Base-by-base conservation (phyloP, 37 sponge, comb jelly and placozoan genomes). In the Geodia barretti region DNA sequence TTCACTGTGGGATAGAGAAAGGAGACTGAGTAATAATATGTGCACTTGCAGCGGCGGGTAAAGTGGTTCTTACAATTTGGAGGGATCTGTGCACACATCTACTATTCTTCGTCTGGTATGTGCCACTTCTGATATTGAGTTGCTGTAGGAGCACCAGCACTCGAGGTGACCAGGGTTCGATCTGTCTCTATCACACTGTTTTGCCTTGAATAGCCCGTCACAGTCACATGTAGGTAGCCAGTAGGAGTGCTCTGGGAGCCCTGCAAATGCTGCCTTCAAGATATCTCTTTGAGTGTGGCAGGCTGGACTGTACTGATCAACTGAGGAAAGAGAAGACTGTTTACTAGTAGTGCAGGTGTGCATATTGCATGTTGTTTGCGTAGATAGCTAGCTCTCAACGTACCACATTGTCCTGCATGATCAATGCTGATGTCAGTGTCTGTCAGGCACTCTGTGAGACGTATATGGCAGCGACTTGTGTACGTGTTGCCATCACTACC, bases 401-500 rank as follows among this genome's bases (percentile, higher is more conserved):
- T 14, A 47, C 54, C 54, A 47, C 54, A 47, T 47, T 7, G 54
- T 14, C 54, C 54, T 47, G 54, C 54, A 47, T 47, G 14, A 3
- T 20, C 31, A 20, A 68, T 33, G 34, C 20, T 30, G 68, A 68
- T 68, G 20, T 4, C 31, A 20, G 68, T 68, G 25, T 29, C 32
- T 33, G 68, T 68, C 34, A 68, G 31, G 31, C 68, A 68, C 68
- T 68, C 33, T 30, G 1, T 20, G 1, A 30, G 34, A 3, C 68
- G 30, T 32, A 33, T 68, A 1, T 68, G 34, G 26, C 80, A 80
- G 19, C 80, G 30, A 33, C 80, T 80, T 1, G 30, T 23, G 33
- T 68, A 80, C 20, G 58, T 41, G 2, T 41, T 41, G 41, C 71
- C 70, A 80, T 80, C 68, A 28, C 32, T 41, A 1, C 71, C 80